Conservation (phyloP, 2,113 vertebrate species). For the Hyaena hyaena region DNA sequence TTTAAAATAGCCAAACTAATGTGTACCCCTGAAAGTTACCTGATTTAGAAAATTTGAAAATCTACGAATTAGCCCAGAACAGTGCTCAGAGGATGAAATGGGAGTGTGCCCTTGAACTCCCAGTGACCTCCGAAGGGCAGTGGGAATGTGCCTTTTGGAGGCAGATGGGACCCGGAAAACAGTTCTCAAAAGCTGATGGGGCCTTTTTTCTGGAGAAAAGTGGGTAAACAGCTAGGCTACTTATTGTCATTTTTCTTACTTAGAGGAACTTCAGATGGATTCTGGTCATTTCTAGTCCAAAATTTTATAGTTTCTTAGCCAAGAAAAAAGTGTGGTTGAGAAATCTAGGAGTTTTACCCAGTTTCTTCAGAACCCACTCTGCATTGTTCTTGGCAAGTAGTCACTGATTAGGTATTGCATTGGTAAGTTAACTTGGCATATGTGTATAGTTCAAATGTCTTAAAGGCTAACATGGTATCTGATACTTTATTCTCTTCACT, state of each 20-base stretch:
- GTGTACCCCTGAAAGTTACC: not conserved
- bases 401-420: not conserved
- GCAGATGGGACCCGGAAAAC: not conserved
- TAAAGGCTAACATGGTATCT: not conserved
- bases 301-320: not conserved
- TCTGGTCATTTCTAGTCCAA: not conserved
- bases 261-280: not conserved
- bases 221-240: not conserved
- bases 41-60: not conserved
- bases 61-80: not conserved
- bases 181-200: not conserved
- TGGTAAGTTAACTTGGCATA: not conserved
- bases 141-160: not conserved
- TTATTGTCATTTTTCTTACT: slow-evolving; percentile 1
- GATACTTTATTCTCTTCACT: not conserved
- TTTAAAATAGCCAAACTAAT: slow-evolving; percentile 7
- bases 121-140: not conserved
- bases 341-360: slow-evolving; percentile 3
- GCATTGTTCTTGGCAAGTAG: not conserved
- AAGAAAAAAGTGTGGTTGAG: slow-evolving; percentile 29
- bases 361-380: not conserved
- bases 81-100: not conserved
- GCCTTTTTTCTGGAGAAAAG: slow-evolving; percentile 10
- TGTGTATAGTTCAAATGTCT: not conserved
- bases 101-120: not conserved